These are phyloP conservation scores for Lasioglossum leucozonium DNA, from an alignment of 2,888 invertebrate genomes.

Conservation along the genomic window DNA sequence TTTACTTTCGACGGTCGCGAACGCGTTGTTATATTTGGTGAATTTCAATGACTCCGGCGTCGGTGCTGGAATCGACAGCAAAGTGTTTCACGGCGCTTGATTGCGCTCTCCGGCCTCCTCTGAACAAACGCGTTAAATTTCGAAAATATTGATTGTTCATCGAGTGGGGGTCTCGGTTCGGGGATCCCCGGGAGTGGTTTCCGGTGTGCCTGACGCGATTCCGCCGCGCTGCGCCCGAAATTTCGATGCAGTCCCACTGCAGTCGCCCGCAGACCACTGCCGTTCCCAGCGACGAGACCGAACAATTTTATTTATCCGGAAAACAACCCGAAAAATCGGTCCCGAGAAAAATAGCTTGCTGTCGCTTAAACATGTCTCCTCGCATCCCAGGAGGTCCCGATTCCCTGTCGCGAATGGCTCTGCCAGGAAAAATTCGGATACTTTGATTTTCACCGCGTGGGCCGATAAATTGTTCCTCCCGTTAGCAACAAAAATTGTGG, in stretches of 20 bases:
- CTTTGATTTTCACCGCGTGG: not conserved
- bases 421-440: not conserved
- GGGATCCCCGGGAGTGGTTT: constrained; percentile 4
- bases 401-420: not conserved
- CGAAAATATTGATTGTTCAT: constrained; percentile 16
- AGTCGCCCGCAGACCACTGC: not conserved
- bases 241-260: not conserved
- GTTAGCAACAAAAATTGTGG: no score
- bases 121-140: constrained; percentile 15
- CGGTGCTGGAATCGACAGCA: constrained; percentile 8
- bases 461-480: no score
- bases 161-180: not conserved
- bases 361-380: not conserved
- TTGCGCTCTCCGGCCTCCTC: not conserved
- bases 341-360: not conserved
- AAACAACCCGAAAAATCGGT: not conserved
- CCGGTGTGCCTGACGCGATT: not conserved
- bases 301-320: not conserved
- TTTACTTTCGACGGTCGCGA: constrained; percentile 28
- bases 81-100: constrained; percentile 10
- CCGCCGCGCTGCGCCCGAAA: not conserved
- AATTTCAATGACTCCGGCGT: constrained; percentile 16
- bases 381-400: not conserved
- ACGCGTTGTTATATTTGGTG: constrained; percentile 10
- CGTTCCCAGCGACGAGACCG: not conserved